Percentiles rank a stretch among this genome's conserved stretches.
Conservation (phyloP, 1,140 invertebrate genomes). For the Conopomorpha cramerella region DNA sequence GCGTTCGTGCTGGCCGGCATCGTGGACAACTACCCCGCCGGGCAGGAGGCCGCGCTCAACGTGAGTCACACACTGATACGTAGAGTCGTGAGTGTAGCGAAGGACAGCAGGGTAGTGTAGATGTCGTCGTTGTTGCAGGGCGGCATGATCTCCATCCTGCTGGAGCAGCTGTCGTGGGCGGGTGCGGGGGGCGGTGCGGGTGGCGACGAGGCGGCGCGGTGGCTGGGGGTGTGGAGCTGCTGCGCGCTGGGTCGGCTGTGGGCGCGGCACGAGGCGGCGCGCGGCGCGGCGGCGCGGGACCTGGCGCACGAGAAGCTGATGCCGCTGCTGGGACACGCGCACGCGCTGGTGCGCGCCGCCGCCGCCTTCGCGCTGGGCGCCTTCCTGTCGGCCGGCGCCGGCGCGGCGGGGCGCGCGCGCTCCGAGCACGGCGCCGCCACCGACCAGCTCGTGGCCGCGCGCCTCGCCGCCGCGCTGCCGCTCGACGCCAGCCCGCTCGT, state of each 20-base stretch:
- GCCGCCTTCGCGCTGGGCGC: constrained; percentile 87
- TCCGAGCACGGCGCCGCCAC: constrained; percentile 91
- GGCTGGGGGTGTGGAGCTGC: constrained; percentile 89
- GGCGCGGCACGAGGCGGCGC: constrained; percentile 90
- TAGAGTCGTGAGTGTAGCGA: no score
- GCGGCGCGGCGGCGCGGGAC: constrained; percentile 96
- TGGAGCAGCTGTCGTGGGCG: constrained; percentile 76
- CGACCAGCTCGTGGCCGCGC: constrained; percentile 89
- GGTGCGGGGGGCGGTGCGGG: neutral
- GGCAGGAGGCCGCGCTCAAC: constrained; percentile 83
- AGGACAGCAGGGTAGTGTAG: no score
- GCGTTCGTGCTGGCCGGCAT: constrained; percentile 92
- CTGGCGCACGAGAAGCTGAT: constrained; percentile 94
- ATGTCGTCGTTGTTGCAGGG: constrained; percentile 70
- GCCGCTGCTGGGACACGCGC: constrained; percentile 75
- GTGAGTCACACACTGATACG: no score
- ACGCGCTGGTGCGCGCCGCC: constrained; percentile 82
- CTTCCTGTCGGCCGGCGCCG: constrained; percentile 23
- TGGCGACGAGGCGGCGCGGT: constrained; percentile 50
- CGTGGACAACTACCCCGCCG: constrained; percentile 84
- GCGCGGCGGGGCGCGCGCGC: constrained; percentile 72
- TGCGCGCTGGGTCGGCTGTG: constrained; percentile 93
- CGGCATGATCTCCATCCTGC: constrained; percentile 84
- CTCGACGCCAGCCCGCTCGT: constrained; percentile 88
- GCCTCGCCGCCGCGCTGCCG: constrained; percentile 75